Conservation (phyloP, 1,140 invertebrate genomes). For the Lethocerus indicus region DNA sequence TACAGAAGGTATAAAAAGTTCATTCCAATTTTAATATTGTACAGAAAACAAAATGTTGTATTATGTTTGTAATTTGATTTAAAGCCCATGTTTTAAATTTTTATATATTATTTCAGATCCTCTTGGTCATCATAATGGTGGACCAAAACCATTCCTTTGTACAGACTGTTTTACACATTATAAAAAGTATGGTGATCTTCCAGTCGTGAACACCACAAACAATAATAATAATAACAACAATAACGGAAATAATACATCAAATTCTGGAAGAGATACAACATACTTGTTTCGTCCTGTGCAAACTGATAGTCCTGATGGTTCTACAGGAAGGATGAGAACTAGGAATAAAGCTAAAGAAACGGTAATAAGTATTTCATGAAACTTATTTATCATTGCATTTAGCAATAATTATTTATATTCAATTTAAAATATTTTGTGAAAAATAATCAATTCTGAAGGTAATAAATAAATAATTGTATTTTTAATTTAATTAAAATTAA, state of each 20-base stretch:
- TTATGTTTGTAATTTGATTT: constrained; percentile 2
- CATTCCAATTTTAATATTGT: too few relatives aligned
- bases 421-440: too few relatives aligned
- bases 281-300: constrained; percentile 57
- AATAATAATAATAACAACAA: constrained; percentile 10
- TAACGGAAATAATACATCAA: constrained; percentile 8
- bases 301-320: constrained; percentile 55
- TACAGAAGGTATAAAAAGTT: too few relatives aligned
- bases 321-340: constrained; percentile 73
- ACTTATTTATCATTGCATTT: too few relatives aligned
- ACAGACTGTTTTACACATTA: constrained; percentile 64
- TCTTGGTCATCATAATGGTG: constrained; percentile 49
- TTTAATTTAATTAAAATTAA: constrained; percentile 5
- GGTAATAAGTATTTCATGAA: too few relatives aligned
- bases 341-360: constrained; percentile 65
- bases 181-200: constrained; percentile 69
- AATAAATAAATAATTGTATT: neutral
- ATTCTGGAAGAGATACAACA: constrained; percentile 26
- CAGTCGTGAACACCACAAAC: constrained; percentile 24
- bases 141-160: constrained; percentile 52
- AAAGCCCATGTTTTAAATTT: neutral
- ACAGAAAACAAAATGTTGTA: too few relatives aligned
- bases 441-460: neutral
- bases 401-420: too few relatives aligned
- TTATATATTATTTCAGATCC: constrained; percentile 32